Base-by-base conservation (phyloP, 1,140 invertebrate genomes). In the Papilio polyxenes region DNA sequence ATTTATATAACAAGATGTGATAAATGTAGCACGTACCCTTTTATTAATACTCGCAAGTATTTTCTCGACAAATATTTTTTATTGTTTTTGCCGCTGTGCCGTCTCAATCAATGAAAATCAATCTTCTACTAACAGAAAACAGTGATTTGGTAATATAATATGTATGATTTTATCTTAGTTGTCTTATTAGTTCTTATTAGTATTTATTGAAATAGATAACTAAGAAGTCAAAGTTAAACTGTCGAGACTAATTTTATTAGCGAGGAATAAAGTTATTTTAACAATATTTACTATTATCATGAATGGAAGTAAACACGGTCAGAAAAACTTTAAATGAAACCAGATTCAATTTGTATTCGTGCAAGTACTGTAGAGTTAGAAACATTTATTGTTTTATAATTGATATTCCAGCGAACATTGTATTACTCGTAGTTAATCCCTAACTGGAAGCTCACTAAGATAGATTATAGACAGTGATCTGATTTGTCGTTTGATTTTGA, bases 1-100 rank as follows among this genome's bases (percentile, higher is more conserved):
- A 72, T 72, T 72, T 72, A 72, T 72, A 72, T 72, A 72, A 72
- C 31, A 37, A 72, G 65, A 72, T 72, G 31, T 72, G 65, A 72
- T 72, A 37, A 72, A 72, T 72, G 65, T 72, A 15, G 65, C 65
- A 72, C 65, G 31, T 72, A 40, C 31, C 31, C 65, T 37, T 72
- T 37, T 72, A 37, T 72, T 72, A 72, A 72, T 72, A 72, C 56
- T 59, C 4, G 23, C 37, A 37, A 72, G 65, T 72, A 72, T 72
- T 72, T 72, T 72, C 65, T 72, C 37, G 65, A 15, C 65, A 72
- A 72, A 65, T 65, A 15, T 65, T 31, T 23, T 37, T 4, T 31
- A 65, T 72, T 72, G 65, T 72, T 72, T 72, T 72, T 15, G 23
- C 11, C 65, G 8, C 56, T 9, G n/a, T 8, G n/a, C 6, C 49